Base-by-base conservation (phyloP, 2,797 vertebrate species). In the Nyctibius grandis region DNA sequence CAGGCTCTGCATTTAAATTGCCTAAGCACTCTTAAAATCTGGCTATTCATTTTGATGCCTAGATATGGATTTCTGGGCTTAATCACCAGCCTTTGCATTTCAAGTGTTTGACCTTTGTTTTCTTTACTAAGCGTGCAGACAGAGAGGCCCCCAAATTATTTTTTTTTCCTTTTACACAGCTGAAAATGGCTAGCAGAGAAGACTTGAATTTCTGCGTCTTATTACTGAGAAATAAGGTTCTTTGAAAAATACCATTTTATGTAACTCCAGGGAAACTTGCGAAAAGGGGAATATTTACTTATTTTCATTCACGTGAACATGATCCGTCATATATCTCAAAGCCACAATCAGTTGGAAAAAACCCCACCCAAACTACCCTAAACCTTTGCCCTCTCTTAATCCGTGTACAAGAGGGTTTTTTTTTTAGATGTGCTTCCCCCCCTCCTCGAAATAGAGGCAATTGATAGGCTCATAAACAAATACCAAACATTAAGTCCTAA, bases 381-480 rank as follows among this genome's bases (percentile, higher is more conserved):
- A 96, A 95, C 92, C 92, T 96, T 95, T 96, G 89, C 84, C 93
- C 94, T 94, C 68, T 89, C 84, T 92, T 96, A 97, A 96, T 96
- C 94, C 8, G 2, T 67, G 63, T 87, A 96, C 84, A 86, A 90
- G 94, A 89, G 59, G 15, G 2, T 2, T 34, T 28, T 40, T 75
- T 70, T 72, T 1, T 42, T 85, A 53, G 42, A 76, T 95, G 53
- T 95, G 54, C 87, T 93, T 44, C 6, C 8, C 4, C 5, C 53
- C 23, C 65, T 9, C 7, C 33, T 51, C 16, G 11, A 93, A 94
- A 79, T 83, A 89, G 84, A 92, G 81, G 84, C 96, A 93, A 94
- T 95, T 96, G 95, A 95, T 95, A 96, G 95, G 92, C 88, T 97
- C 92, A 93, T 96, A 97, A 96, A 95, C 93, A 94, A 95, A 94